phyloP scores from a whole-genome alignment of 2,797 vertebrate species.

The Sus cebifrons region DNA sequence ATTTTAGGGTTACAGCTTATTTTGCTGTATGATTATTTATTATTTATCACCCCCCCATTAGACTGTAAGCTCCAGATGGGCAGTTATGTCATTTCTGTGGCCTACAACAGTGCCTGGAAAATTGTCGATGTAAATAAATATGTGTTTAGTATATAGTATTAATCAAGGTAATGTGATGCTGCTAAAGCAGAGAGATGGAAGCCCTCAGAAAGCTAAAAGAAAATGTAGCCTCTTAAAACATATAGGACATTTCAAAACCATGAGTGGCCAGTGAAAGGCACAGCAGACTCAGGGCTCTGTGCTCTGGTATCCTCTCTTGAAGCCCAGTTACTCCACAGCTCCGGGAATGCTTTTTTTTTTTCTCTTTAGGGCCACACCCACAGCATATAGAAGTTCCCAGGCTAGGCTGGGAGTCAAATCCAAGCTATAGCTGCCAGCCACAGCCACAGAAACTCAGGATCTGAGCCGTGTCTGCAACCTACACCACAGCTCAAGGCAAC shows the following conservation, averaged over 20 bases:
- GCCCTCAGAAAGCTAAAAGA: not conserved
- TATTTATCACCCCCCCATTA: not conserved
- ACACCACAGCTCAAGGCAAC: too few species aligned
- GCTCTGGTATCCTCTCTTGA: not conserved
- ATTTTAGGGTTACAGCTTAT: not conserved
- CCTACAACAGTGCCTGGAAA: not conserved
- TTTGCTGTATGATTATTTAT: not conserved
- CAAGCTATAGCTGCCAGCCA: too few species aligned
- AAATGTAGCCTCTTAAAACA: not conserved
- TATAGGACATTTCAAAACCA: not conserved
- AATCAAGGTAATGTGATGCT: not conserved
- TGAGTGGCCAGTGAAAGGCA: not conserved
- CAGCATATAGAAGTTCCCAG: too few species aligned
- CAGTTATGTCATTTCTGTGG: not conserved
- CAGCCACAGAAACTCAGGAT: too few species aligned
- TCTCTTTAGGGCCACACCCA: too few species aligned
- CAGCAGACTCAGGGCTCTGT: accelerated
- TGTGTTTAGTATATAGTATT: not conserved
- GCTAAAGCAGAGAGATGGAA: conserved; percentile 32
- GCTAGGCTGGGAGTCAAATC: too few species aligned
- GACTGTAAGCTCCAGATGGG: not conserved
- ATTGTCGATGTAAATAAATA: not conserved
- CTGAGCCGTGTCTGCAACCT: too few species aligned
- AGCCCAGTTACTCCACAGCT: not conserved
- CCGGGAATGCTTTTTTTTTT: not conserved